These are phyloP conservation scores for Trididemnum nubilum DNA, from an alignment of 23 tunicate genomes.

Conservation along the genomic window DNA sequence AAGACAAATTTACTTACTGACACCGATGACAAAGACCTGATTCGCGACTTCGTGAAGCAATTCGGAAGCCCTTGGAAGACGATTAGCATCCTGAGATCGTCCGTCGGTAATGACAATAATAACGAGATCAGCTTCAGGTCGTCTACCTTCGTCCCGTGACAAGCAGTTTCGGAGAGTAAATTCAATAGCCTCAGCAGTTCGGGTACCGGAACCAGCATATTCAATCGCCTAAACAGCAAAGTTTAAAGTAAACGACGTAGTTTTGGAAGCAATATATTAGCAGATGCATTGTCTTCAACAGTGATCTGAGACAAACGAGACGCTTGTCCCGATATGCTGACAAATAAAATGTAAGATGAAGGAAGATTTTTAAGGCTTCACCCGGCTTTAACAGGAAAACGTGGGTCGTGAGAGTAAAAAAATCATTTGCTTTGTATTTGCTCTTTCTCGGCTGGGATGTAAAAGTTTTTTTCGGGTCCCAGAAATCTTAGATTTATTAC, in stretches of 20 bases:
- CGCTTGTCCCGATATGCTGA: too few species aligned
- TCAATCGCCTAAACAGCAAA: slow-evolving; percentile 55
- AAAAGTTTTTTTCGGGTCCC: too few species aligned
- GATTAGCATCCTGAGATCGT: slow-evolving; percentile 52
- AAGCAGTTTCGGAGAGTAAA: slow-evolving; percentile 37
- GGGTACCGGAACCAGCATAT: slow-evolving; percentile 87
- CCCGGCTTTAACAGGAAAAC: too few species aligned
- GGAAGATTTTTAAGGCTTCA: too few species aligned
- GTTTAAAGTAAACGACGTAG: background rate
- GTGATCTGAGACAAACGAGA: too few species aligned
- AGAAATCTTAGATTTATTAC: too few species aligned
- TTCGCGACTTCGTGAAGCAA: slow-evolving; percentile 44
- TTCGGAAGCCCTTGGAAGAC: slow-evolving; percentile 49
- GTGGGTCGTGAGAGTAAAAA: too few species aligned
- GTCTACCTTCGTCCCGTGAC: slow-evolving; percentile 51
- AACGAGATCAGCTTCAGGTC: slow-evolving; percentile 59
- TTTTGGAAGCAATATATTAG: background rate
- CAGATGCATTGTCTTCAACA: too few species aligned
- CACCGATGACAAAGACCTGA: slow-evolving; percentile 74
- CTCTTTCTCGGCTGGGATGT: too few species aligned
- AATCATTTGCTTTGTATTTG: too few species aligned
- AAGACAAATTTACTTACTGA: slow-evolving; percentile 74
- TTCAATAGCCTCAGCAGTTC: slow-evolving; percentile 81
- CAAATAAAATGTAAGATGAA: too few species aligned
- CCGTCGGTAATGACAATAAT: slow-evolving; percentile 84